Evolutionary conservation across 2,888 invertebrate genomes (phyloP).

Genomic region (Thecophora atra): DNA sequence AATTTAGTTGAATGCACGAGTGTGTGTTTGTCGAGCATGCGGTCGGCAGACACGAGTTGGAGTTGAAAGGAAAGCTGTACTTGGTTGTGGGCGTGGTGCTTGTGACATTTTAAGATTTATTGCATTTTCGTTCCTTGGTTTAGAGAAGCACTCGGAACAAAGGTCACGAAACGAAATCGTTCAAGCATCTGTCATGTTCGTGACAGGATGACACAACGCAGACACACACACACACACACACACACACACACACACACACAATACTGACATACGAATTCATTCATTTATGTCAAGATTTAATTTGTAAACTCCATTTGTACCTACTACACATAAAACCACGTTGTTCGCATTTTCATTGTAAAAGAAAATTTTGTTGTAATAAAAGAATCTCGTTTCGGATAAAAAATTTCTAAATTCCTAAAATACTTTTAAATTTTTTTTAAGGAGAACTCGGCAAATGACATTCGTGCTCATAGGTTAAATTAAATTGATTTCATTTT

Average conservation of each 20-base stretch:
- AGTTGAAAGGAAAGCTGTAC: conserved; percentile 2
- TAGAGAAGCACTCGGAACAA: not conserved
- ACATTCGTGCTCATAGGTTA: too few relatives aligned
- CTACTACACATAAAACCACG: not conserved
- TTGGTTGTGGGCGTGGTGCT: not conserved
- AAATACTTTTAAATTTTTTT: too few relatives aligned
- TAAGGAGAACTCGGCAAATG: too few relatives aligned
- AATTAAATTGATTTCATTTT: too few relatives aligned
- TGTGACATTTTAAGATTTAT: conserved; percentile 33
- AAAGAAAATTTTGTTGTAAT: not conserved
- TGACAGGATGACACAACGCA: conserved; percentile 30
- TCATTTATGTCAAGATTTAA: not conserved
- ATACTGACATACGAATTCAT: not conserved
- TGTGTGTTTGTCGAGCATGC: conserved; percentile 5
- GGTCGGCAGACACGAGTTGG: not conserved
- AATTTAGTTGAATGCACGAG: conserved; percentile 6
- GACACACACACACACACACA: conserved; percentile 23
- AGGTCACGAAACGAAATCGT: conserved; percentile 14
- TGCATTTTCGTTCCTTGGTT: conserved; percentile 20
- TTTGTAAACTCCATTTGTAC: not conserved
- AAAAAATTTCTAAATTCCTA: too few relatives aligned
- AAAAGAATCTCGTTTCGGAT: not conserved
- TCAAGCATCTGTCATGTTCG: conserved; percentile 37
- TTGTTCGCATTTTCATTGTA: not conserved
- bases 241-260: not conserved